Evolutionary conservation across 2,888 invertebrate genomes (phyloP).

Genomic region (Suillia variegata): DNA sequence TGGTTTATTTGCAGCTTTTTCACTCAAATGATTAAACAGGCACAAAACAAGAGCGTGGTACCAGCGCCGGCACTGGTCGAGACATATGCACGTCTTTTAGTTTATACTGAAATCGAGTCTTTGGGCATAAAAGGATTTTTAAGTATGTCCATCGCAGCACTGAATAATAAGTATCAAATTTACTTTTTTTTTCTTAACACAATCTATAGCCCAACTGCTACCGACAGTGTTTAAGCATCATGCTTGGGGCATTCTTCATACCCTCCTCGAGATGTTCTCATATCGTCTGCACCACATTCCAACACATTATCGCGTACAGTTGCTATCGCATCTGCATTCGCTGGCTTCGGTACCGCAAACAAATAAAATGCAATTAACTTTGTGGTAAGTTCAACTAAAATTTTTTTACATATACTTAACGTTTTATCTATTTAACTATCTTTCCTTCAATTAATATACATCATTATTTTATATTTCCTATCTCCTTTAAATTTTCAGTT

Average conservation of each 20-base stretch:
- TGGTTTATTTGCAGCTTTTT: constrained; percentile 75
- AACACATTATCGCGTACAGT: constrained; percentile 91
- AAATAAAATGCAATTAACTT: constrained; percentile 91
- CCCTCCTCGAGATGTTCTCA: constrained; percentile 94
- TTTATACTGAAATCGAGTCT: constrained; percentile 96
- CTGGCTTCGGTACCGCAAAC: constrained; percentile 91
- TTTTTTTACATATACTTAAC: background rate
- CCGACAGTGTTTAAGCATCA: constrained; percentile 91
- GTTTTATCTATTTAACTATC: background rate
- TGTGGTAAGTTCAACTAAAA: constrained; percentile 68
- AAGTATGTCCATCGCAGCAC: constrained; percentile 65
- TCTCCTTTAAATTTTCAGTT: constrained; percentile 65
- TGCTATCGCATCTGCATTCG: constrained; percentile 89
- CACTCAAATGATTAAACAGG: constrained; percentile 87
- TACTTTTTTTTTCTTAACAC: background rate
- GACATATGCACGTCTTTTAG: constrained; percentile 89
- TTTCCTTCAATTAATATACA: too few species aligned
- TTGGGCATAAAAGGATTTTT: constrained; percentile 96
- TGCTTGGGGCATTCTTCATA: constrained; percentile 95
- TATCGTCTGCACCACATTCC: constrained; percentile 96
- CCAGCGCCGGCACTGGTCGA: constrained; percentile 92
- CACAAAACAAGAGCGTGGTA: constrained; percentile 83
- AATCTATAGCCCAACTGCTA: constrained; percentile 74
- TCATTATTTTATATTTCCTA: background rate
- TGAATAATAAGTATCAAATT: constrained; percentile 27